Evolutionary conservation across 2,797 vertebrate species (phyloP), one percentile per base, ranked within the genome.

Genomic region (Setipinna tenuifilis): DNA sequence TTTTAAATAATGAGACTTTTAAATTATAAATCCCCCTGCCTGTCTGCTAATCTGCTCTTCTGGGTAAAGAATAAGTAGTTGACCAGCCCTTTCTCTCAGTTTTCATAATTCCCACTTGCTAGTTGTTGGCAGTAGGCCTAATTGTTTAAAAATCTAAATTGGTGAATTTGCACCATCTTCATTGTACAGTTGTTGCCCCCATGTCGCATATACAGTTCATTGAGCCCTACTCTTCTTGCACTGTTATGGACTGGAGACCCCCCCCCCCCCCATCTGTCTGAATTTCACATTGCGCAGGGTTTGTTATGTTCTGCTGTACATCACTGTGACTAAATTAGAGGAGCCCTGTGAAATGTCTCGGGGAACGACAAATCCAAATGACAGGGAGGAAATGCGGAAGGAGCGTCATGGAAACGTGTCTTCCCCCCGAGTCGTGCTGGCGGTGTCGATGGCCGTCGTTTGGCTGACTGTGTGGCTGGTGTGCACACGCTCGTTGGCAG

Each of bases 21-120:
- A 65, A 65, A 65, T 65, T 65, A 65, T 65, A 23, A 65, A 65
- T 65, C 62, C 62, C 59, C 62, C 62, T 65, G 62, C 23, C 23
- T 65, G 62, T 65, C 62, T 65, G 62, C 62, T 65, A 65, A 65
- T 65, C 62, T 25, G 62, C 23, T 25, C 62, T 65, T 23, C 62
- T 11, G 25, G 62, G 23, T 28, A 23, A 65, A 28, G 23, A 65
- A 65, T 65, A 11, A 65, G 62, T 11, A 65, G 14, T 65, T 12
- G 23, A 28, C 62, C 23, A 65, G 11, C 23, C 28, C 62, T 25
- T 65, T 35, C 28, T 19, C 68, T 17, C 31, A 35, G 68, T 31
- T 75, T 75, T 75, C 16, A 16, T 35, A 75, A 75, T 35, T 35
- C 19, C 5, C 68, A 28, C 28, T 75, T 35, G 12, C 31, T 75